phyloP scores from a whole-genome alignment of 2,797 vertebrate genomes.

The Gambelia wislizenii region DNA sequence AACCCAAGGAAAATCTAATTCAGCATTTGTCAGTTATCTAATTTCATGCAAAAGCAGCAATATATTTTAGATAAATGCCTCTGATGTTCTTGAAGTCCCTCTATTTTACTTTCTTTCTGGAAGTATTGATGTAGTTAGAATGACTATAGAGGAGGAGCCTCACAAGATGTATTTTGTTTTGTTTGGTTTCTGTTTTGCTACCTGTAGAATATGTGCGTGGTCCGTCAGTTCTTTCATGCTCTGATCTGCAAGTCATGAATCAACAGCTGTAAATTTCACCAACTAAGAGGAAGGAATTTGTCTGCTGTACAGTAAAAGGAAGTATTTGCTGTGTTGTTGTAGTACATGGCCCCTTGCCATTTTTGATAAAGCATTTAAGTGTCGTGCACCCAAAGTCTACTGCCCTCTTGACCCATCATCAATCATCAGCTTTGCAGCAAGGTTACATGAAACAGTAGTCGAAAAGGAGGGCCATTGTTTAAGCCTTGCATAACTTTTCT shows the following conservation, averaged over 20 bases:
- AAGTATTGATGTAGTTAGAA: slow-evolving; percentile 48
- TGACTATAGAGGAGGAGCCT: slow-evolving; percentile 44
- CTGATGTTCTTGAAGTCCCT: slow-evolving; percentile 29
- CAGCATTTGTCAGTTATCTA: not conserved
- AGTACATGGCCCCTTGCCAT: slow-evolving; percentile 79
- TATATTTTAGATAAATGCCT: slow-evolving; percentile 13
- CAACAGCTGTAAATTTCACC: slow-evolving; percentile 62
- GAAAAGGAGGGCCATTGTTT: slow-evolving; percentile 73
- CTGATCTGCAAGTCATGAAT: slow-evolving; percentile 52
- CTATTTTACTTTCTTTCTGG: slow-evolving; percentile 10
- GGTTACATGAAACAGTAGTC: slow-evolving; percentile 71
- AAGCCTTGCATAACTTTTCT: slow-evolving; percentile 59
- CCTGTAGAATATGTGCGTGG: not conserved
- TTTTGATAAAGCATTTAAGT: slow-evolving; percentile 78
- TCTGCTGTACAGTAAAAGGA: slow-evolving; percentile 76
- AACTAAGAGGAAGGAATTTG: slow-evolving; percentile 78
- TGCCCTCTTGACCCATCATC: slow-evolving; percentile 81
- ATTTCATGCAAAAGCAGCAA: slow-evolving; percentile 17
- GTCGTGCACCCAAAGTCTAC: slow-evolving; percentile 81
- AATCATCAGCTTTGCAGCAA: slow-evolving; percentile 71
- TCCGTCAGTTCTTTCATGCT: slow-evolving; percentile 48
- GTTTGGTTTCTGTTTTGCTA: slow-evolving; percentile 57
- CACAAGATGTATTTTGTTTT: slow-evolving; percentile 5
- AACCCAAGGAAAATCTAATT: too few species aligned
- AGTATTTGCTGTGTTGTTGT: slow-evolving; percentile 78